Evolutionary conservation across 2,113 vertebrate genomes (phyloP), one percentile per base, ranked within the genome.

Genomic region (Rallus limicola): DNA sequence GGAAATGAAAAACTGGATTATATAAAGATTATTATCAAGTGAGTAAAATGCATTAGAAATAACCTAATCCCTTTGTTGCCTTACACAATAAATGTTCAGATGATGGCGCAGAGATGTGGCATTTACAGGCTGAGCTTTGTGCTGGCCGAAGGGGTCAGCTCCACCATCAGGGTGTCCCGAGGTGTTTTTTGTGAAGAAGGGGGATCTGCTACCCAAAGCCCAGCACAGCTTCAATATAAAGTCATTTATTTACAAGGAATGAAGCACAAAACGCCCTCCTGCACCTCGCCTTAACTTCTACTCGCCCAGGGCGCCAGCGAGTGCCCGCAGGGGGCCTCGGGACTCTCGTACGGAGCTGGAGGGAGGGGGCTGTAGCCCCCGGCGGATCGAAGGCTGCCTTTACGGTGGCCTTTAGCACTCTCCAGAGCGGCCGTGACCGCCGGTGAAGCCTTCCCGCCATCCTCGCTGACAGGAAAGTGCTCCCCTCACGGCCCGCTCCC

Each of bases 381-480:
- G 4, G 7, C 11, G 6, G 21, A 6, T 8, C 13, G 3, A 14
- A 28, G 38, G 33, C 69, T 4, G 11, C 8, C 1, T 9, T 31
- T 3, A 2, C 0, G 26, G 53, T 12, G 42, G 58, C 50, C 18
- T 1, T 18, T 0, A 33, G n/a, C 13, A 4, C 33, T 53, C 21
- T 26, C 11, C 6, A 24, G 48, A 38, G 42, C 1, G 2, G 62
- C 9, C 19, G 10, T n/a, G 15, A 13, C 6, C 26, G 42, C 36
- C 38, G 6, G 33, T 4, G 23, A 16, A 75, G 53, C 25, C 13
- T 33, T 55, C 36, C 26, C 33, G 9, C 9, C 11, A 21, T 11
- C 16, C 29, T 14, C 7, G 25, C 28, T 9, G 20, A 1, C 18
- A 20, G 17, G 9, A 65, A 16, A 9, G 18, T 11, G 38, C 29